Evolutionary conservation across 2,888 invertebrate genomes (phyloP), one percentile per base, ranked within the genome.

Genomic region (Tanypteryx hageni): DNA sequence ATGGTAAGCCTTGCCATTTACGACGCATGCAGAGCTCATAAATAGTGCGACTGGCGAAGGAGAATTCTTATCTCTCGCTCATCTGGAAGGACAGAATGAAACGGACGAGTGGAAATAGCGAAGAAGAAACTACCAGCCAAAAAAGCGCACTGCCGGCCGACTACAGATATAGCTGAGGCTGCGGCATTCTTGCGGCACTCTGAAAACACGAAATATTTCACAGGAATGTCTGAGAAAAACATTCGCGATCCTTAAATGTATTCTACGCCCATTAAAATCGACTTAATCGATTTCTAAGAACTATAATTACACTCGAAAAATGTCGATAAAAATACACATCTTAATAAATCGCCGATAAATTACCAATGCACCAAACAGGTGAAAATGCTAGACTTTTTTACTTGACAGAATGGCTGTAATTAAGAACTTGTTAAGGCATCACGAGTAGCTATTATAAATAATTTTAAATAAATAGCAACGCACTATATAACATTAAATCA

Each of bases 31-130:
- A 68, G 68, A n/a, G 68, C 18, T 68, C 68, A n/a, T 68, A 68
- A 68, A 68, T 68, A 68, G 68, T 64, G 64, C 64, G 64, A 64
- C 64, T 18, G 61, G 61, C 61, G 64, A n/a, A 64, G 64, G 64
- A 64, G 64, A 14, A n/a, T 68, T 68, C 68, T 68, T 68, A 68
- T 68, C 68, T 68, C n/a, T 7, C 68, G 1, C 18, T 68, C 68
- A 18, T 68, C n/a, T 68, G 68, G n/a, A 68, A 68, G 68, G n/a
- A 18, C n/a, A 9, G 18, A 22, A 22, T n/a, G 68, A 68, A 68
- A 68, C 18, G 18, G 61, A 18, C 18, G 61, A 18, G 2, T 61
- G 18, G 61, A 22, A n/a, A 68, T 68, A n/a, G 64, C 7, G 10
- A 44, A 7, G 64, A 64, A 64, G 16, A 64, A 8, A 64, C 14